phyloP scores from a whole-genome alignment of 2,113 vertebrate species.

The Hippocampus abdominalis region DNA sequence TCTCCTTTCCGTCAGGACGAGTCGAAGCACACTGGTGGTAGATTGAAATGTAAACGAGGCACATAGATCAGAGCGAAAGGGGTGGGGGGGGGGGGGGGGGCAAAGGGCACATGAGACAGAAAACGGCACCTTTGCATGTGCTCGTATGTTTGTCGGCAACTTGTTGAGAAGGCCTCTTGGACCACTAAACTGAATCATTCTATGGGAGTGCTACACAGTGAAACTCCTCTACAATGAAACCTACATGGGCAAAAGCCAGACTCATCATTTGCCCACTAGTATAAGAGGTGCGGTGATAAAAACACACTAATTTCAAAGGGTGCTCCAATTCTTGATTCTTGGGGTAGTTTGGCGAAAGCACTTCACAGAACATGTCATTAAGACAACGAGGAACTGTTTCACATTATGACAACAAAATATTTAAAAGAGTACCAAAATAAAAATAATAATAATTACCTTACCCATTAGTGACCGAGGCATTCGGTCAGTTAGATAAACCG shows the following conservation, averaged over 20 bases:
- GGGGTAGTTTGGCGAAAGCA: no score
- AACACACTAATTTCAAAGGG: no score
- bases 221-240: no score
- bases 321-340: no score
- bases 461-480: background rate
- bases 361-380: no score
- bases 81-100: constrained; percentile 24
- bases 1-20: constrained; percentile 35
- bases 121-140: constrained; percentile 17
- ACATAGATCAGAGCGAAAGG: constrained; percentile 53
- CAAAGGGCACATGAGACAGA: constrained; percentile 56
- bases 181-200: constrained; percentile 26
- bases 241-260: no score
- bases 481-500: background rate
- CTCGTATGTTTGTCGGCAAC: background rate
- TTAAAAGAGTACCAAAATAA: no score
- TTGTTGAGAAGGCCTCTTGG: constrained; percentile 32
- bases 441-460: background rate
- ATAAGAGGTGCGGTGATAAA: no score
- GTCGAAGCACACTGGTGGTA: constrained; percentile 47
- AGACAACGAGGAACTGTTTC: no score
- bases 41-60: constrained; percentile 67
- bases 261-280: no score
- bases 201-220: background rate
- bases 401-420: no score